Evolutionary conservation across 1,140 invertebrate genomes (phyloP).

Genomic region (Lepidurus couesii): DNA sequence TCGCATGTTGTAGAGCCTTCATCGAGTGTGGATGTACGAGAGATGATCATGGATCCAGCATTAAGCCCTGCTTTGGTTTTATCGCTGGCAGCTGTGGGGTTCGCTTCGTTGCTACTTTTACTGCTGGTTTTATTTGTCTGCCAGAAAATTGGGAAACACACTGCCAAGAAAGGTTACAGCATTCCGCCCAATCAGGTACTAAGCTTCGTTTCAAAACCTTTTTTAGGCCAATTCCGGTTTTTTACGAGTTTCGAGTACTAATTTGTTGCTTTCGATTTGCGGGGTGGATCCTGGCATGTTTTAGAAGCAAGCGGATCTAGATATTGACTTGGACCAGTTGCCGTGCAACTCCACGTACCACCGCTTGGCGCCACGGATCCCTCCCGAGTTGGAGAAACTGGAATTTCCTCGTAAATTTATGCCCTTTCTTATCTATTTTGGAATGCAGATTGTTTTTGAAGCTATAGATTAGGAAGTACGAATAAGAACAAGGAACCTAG

Average conservation of each 20-base stretch:
- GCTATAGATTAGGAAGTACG: neutral
- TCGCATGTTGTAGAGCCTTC: neutral
- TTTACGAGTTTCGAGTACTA: neutral
- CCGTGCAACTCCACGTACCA: constrained; percentile 83
- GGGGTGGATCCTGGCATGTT: neutral
- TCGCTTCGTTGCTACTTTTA: constrained; percentile 60
- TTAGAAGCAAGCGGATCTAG: constrained; percentile 51
- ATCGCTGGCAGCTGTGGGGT: constrained; percentile 60
- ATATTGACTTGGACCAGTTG: constrained; percentile 82
- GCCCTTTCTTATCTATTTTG: neutral
- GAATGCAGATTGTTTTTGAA: neutral
- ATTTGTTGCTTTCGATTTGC: neutral
- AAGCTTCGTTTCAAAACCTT: neutral
- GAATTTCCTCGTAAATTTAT: constrained; percentile 70
- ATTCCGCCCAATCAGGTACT: constrained; percentile 52
- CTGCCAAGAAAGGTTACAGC: constrained; percentile 55
- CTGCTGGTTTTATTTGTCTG: constrained; percentile 62
- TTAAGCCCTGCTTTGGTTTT: constrained; percentile 69
- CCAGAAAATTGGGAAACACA: constrained; percentile 62
- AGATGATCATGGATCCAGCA: constrained; percentile 62
- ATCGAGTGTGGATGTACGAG: constrained; percentile 45
- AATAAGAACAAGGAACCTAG: neutral
- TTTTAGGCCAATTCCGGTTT: neutral
- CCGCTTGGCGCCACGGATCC: constrained; percentile 68
- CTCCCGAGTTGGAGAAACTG: constrained; percentile 86